Evolutionary conservation across 2,113 vertebrate species (phyloP), one percentile per base, ranked within the genome.

Genomic region (Zosterops borbonicus): DNA sequence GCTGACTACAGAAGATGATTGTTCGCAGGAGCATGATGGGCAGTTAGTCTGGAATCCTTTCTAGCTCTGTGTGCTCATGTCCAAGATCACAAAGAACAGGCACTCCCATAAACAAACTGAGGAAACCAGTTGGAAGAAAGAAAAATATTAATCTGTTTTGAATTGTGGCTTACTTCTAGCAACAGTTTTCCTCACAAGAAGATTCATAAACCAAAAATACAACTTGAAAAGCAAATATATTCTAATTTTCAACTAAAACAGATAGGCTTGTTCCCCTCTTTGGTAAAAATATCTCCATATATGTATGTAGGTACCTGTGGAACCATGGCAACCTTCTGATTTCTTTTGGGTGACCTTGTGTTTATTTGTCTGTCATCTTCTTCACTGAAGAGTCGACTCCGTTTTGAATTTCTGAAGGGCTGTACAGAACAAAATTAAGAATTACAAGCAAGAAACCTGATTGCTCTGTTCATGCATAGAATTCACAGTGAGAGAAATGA

Each of bases 321-420:
- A 91, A 98, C 98, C 95, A 99, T 98, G 27, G 98, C 98, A 96
- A 99, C 98, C 94, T 99, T 98, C 96, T 99, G 99, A 95, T 99
- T 99, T 97, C 99, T 98, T 97, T 99, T 99, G 76, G 99, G 99
- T 65, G 99, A 99, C 96, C 99, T 98, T 94, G 99, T 99, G 64
- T 97, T 98, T 96, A 98, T 95, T 91, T 98, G 98, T 69, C 97
- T 97, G 95, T 99, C 99, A 42, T 99, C 99, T 58, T 99, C 99
- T 67, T 99, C 99, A 97, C 98, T 98, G 97, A 99, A 98, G 91
- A 99, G 98, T 84, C 99, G 98, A 96, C 99, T 99, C 94, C 99
- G 98, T 96, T 99, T 99, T 84, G 99, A 99, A 97, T 98, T 99
- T 98, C 99, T 98, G 75, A 98, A 99, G 75, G 99, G 98, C 99